Conservation (phyloP, 1,140 invertebrate species). For the Maconellicoccus hirsutus region DNA sequence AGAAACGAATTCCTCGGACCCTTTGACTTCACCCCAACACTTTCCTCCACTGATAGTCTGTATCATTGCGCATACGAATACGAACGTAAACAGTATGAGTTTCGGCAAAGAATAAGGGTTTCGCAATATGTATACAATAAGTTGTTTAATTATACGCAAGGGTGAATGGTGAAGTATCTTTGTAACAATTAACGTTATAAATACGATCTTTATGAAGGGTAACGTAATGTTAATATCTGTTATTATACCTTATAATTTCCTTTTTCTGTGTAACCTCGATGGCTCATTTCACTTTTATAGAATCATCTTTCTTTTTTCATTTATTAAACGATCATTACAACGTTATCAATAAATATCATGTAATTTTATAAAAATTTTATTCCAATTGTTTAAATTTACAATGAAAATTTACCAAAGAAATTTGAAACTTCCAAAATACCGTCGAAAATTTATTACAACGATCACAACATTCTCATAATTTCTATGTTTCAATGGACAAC, state of each 20-base stretch:
- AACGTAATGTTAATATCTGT: conserved; percentile 4
- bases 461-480: background rate
- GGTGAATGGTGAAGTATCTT: background rate
- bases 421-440: too few species aligned
- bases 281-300: background rate
- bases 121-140: conserved; percentile 9
- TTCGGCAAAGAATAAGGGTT: background rate
- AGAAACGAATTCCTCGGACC: conserved; percentile 19
- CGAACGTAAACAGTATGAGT: background rate
- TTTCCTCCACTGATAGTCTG: background rate
- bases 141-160: background rate
- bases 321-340: too few species aligned
- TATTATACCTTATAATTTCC: background rate
- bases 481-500: background rate
- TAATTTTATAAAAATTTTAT: too few species aligned
- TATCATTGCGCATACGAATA: background rate
- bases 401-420: too few species aligned
- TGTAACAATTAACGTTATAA: conserved; percentile 5
- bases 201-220: background rate
- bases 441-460: too few species aligned
- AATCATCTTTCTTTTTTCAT: too few species aligned
- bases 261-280: background rate
- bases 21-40: conserved; percentile 1
- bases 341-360: too few species aligned
- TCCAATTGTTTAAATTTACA: too few species aligned